Evolutionary conservation across 2,888 invertebrate species (phyloP), one percentile per base, ranked within the genome.

Genomic region (Synergus umbraculus): DNA sequence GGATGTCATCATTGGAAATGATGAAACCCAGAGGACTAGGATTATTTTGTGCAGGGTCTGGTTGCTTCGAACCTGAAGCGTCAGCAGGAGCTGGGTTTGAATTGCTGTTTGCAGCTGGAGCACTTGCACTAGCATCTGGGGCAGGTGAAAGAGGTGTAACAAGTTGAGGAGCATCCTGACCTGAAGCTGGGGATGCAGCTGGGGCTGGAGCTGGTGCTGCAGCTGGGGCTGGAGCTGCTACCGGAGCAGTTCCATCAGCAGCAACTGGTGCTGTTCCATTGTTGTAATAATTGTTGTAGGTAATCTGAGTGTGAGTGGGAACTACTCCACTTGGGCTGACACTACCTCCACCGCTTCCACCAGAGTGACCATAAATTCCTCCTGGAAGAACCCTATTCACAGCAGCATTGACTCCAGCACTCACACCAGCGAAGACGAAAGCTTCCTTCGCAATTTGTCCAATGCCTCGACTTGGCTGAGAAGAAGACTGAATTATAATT

Each of bases 1-100:
- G 94, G 58, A 96, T 90, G 90, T 96, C 95, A 81, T 93, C 93
- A 86, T 96, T 95, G 76, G 93, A 94, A 29, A 94, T 93, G 67
- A 94, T 78, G 44, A 86, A 88, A 15, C 89, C 90, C 5, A 86
- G 81, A 2, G 89, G 90, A 79, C 87, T 89, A 0, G 88, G 87
- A 76, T 85, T 86, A 67, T 86, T 87, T 12, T 63, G 66, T 18
- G 80, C 65, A 43, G 80, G 76, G 63, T 81, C 80, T 67, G 78
- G 80, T 12, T n/a, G 29, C 44, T 44, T 77, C n/a, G 46, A 43
- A 54, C 13, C n/a, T 49, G 79, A 44, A 73, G 78, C 80, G 22
- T 37, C 76, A n/a, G 82, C 82, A 22, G 79, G 22, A 41, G 83
- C 73, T 22, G 80, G 77, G 58, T 13, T 76, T n/a, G 43, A 10